These are phyloP conservation scores for Mus pahari DNA, from an alignment of 2,113 vertebrate species.

Conservation along the genomic window DNA sequence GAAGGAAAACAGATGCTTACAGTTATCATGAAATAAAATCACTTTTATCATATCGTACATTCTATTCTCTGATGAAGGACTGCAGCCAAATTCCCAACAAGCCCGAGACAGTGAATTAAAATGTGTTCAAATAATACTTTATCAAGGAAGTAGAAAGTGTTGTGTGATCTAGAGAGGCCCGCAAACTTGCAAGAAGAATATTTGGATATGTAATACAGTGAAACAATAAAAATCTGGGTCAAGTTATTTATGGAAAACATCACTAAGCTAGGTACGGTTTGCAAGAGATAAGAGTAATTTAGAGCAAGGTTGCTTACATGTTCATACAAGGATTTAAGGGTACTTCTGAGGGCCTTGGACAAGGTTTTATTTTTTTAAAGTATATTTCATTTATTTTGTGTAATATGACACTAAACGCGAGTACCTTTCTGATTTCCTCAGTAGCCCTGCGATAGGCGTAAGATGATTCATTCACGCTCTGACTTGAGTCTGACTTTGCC, in stretches of 20 bases:
- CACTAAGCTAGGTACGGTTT: neutral
- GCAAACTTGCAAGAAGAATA: neutral
- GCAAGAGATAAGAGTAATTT: neutral
- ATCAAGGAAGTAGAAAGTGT: neutral
- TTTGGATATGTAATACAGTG: neutral
- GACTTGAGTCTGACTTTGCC: neutral
- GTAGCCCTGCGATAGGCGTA: neutral
- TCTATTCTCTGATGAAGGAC: neutral
- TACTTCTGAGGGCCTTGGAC: neutral
- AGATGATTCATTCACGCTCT: neutral
- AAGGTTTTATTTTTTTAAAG: neutral
- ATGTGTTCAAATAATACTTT: neutral
- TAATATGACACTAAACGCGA: neutral
- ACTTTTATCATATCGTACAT: neutral
- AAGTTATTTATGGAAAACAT: neutral
- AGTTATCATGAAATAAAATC: neutral
- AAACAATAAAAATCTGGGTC: neutral
- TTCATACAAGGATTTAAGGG: neutral
- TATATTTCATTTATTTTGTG: neutral
- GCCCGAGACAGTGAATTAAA: neutral
- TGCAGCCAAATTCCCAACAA: neutral
- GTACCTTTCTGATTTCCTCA: neutral
- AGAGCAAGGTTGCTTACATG: too few species aligned
- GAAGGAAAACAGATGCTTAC: constrained; percentile 32
- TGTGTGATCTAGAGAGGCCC: neutral